A percentile compares a stretch with the other conserved stretches of the same genome.
These are phyloP conservation scores for Willowsia nigromaculata DNA, from an alignment of 2,888 invertebrate species.

Conservation along the genomic window DNA sequence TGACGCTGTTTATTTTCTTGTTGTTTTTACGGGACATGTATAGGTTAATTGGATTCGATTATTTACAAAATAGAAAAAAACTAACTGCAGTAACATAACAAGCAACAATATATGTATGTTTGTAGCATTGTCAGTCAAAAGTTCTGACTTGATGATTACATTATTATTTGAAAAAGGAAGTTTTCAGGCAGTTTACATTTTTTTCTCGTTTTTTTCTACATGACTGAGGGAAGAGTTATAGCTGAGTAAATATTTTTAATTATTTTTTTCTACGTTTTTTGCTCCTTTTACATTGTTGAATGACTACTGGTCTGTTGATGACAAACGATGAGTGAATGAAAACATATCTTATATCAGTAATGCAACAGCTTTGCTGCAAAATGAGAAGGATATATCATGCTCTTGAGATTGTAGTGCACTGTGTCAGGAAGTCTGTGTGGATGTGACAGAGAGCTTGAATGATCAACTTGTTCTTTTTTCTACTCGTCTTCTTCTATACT, in stretches of 20 bases:
- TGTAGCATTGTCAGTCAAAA: background rate
- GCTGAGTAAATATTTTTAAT: conserved; percentile 40
- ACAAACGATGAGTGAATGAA: conserved; percentile 40
- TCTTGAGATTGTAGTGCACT: conserved; percentile 6
- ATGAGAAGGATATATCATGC: background rate
- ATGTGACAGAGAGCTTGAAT: background rate
- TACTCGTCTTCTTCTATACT: background rate
- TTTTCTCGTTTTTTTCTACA: conserved; percentile 10
- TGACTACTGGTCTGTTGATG: background rate
- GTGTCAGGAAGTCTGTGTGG: conserved; percentile 27
- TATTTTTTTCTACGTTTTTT: conserved; percentile 3
- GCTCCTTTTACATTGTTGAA: background rate
- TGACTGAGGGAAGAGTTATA: background rate
- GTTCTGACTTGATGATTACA: background rate
- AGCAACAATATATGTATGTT: background rate
- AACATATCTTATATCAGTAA: background rate
- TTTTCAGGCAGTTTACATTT: conserved; percentile 48
- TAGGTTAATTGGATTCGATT: conserved; percentile 51
- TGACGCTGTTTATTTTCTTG: conserved; percentile 21
- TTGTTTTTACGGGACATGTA: conserved; percentile 7
- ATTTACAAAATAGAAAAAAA: conserved; percentile 10
- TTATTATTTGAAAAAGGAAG: conserved; percentile 50
- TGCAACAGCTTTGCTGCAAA: background rate
- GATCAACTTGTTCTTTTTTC: conserved; percentile 1
- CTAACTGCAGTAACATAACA: background rate